phyloP scores from a whole-genome alignment of 2,113 vertebrate species.

The Pluvialis apricaria region DNA sequence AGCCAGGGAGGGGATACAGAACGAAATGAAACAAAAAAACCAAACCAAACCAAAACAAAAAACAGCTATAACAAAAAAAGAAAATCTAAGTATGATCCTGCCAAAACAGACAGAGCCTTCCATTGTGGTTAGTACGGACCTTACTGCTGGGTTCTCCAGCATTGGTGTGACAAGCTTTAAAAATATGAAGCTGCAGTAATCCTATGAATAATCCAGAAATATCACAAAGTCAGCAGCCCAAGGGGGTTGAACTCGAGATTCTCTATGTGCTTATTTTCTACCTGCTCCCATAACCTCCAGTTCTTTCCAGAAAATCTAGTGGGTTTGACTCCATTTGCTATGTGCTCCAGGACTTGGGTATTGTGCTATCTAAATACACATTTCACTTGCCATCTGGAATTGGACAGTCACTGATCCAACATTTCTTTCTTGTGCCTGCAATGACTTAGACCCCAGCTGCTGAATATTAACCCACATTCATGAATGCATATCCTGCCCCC shows the following conservation, averaged over 20 bases:
- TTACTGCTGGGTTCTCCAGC: not conserved
- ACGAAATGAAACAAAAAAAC: not conserved
- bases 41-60: not conserved
- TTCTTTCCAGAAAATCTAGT: not conserved
- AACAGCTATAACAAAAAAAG: not conserved
- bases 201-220: not conserved
- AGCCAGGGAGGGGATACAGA: not conserved
- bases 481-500: fast-evolving
- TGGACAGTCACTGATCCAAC: not conserved
- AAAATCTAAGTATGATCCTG: not conserved
- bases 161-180: not conserved
- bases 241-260: not conserved
- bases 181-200: not conserved
- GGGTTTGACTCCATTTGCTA: not conserved
- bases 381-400: not conserved
- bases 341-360: not conserved
- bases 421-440: not conserved
- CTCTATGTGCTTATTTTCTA: not conserved
- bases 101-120: not conserved
- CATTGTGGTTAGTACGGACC: not conserved
- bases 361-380: not conserved
- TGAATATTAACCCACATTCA: not conserved
- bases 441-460: not conserved
- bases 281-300: not conserved
- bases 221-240: not conserved